phyloP scores from a whole-genome alignment of 2,888 invertebrate genomes.

The Drosophila pseudotalamancana region DNA sequence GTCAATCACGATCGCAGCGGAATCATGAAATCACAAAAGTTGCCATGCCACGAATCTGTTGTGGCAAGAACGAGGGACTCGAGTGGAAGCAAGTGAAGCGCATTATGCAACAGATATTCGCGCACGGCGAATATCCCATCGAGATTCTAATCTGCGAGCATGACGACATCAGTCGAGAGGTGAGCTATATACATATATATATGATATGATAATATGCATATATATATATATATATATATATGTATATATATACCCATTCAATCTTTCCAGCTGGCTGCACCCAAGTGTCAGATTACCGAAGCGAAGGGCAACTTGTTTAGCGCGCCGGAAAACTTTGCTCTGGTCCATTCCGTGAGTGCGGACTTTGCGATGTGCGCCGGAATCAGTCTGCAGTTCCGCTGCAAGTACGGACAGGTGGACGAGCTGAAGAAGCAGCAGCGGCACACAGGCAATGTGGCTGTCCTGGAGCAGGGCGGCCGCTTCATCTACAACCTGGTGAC shows the following conservation, averaged over 20 bases:
- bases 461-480: slow-evolving; percentile 84
- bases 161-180: slow-evolving; percentile 61
- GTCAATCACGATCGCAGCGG: slow-evolving; percentile 59
- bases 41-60: slow-evolving; percentile 88
- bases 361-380: slow-evolving; percentile 87
- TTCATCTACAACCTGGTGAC: slow-evolving; percentile 87
- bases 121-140: slow-evolving; percentile 70
- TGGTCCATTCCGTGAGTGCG: slow-evolving; percentile 86
- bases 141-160: slow-evolving; percentile 77
- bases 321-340: slow-evolving; percentile 84
- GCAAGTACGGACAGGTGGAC: slow-evolving; percentile 76
- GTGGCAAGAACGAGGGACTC: slow-evolving; percentile 87
- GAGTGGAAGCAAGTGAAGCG: slow-evolving; percentile 86
- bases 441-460: slow-evolving; percentile 85
- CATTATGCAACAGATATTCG: slow-evolving; percentile 74
- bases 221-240: not conserved
- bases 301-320: slow-evolving; percentile 85
- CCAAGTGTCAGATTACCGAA: slow-evolving; percentile 82
- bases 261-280: slow-evolving; percentile 56
- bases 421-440: slow-evolving; percentile 80
- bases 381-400: slow-evolving; percentile 85
- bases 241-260: not conserved
- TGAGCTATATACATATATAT: slow-evolving; percentile 19
- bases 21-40: slow-evolving; percentile 85
- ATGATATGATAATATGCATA: too few relatives aligned